phyloP scores from a whole-genome alignment of 2,113 vertebrate species.

The Cephalopholis sonnerati region DNA sequence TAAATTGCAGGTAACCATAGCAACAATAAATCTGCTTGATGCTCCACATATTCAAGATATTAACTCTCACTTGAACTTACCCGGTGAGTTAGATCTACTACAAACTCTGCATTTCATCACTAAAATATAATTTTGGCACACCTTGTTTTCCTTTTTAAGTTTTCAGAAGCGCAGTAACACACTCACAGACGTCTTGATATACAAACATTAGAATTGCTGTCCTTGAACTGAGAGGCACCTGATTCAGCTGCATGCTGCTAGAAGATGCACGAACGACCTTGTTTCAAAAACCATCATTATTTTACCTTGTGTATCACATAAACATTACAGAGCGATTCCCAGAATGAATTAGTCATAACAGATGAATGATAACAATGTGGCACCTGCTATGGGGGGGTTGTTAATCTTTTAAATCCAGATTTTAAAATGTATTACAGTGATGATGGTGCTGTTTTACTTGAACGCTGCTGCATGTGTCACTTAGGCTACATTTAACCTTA shows the following conservation, averaged over 20 bases:
- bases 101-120: background rate
- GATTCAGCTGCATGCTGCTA: background rate
- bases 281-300: background rate
- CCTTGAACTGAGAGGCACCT: background rate
- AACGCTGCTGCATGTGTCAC: constrained; percentile 30
- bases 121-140: background rate
- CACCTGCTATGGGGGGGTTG: constrained; percentile 4
- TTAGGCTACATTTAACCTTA: constrained; percentile 43
- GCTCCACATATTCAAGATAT: background rate
- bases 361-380: constrained; percentile 27
- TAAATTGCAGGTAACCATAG: constrained; percentile 4
- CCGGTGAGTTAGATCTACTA: background rate
- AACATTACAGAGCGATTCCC: constrained; percentile 13
- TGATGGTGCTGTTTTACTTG: constrained; percentile 26
- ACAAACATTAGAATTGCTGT: background rate
- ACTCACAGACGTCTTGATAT: background rate
- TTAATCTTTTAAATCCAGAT: constrained; percentile 64
- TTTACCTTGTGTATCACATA: constrained; percentile 1
- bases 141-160: background rate
- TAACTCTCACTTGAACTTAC: background rate
- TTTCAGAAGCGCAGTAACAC: background rate
- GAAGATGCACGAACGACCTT: background rate
- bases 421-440: constrained; percentile 30
- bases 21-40: background rate
- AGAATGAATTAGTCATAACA: constrained; percentile 24